Percentiles rank a stretch among this genome's conserved stretches.
phyloP scores from a whole-genome alignment of 1,140 invertebrate species.

The Polyergus mexicanus region DNA sequence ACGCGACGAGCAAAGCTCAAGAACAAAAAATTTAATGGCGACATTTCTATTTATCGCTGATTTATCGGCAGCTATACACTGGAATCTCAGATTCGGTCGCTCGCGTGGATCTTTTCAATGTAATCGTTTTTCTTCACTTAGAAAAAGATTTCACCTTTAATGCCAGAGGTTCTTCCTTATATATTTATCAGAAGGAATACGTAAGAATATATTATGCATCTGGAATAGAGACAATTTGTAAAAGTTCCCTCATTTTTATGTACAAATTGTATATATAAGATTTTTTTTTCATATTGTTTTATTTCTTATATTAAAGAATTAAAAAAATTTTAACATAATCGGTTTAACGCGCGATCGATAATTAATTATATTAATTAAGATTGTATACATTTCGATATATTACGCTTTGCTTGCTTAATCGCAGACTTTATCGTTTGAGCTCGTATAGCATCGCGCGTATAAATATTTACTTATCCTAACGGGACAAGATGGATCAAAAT shows the following conservation, averaged over 20 bases:
- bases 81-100: slow-evolving; percentile 71
- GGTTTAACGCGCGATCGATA: not conserved
- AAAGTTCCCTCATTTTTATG: not conserved
- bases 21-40: slow-evolving; percentile 55
- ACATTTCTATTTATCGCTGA: slow-evolving; percentile 76
- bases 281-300: not conserved
- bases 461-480: slow-evolving; percentile 58
- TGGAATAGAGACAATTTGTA: not conserved
- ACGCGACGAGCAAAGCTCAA: slow-evolving; percentile 6
- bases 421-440: slow-evolving; percentile 33
- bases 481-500: slow-evolving; percentile 54
- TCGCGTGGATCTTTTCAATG: not conserved
- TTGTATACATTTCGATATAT: slow-evolving; percentile 15
- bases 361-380: slow-evolving; percentile 33
- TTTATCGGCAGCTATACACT: slow-evolving; percentile 64
- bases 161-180: not conserved
- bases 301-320: not conserved
- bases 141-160: not conserved
- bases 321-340: not conserved
- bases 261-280: not conserved
- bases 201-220: not conserved
- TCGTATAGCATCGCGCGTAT: not conserved
- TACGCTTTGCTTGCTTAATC: slow-evolving; percentile 9
- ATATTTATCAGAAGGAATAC: slow-evolving; percentile 10
- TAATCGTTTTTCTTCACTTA: not conserved